These are phyloP conservation scores for Piscicola geometra DNA, from an alignment of 2,888 invertebrate genomes.

Conservation along the genomic window DNA sequence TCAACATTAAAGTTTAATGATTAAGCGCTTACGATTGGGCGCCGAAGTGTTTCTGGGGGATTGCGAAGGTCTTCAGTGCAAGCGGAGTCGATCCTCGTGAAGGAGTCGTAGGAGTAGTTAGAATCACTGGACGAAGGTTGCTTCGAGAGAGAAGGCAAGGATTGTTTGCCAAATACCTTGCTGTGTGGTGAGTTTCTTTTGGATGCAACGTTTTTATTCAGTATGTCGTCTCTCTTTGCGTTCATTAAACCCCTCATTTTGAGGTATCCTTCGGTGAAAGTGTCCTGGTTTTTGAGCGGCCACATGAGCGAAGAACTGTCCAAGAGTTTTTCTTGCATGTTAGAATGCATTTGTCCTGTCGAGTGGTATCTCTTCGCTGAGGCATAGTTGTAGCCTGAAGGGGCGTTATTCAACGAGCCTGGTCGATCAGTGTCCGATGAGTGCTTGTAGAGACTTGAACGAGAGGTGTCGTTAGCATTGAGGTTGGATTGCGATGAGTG, in stretches of 20 bases:
- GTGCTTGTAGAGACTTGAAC: no score
- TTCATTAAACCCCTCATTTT: conserved; percentile 4
- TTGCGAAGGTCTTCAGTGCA: neutral
- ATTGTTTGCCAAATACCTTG: conserved; percentile 5
- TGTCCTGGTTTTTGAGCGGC: neutral
- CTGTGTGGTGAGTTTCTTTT: neutral
- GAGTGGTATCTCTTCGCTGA: neutral
- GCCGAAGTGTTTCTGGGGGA: no score
- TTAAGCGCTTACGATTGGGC: no score
- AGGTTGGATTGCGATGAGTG: neutral
- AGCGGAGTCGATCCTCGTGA: neutral
- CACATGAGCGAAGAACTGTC: neutral
- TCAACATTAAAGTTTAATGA: no score
- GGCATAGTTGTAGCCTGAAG: neutral
- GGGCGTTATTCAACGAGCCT: conserved; percentile 3
- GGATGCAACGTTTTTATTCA: neutral
- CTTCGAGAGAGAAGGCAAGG: neutral
- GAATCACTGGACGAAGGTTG: neutral
- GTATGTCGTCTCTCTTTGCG: neutral
- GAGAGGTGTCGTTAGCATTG: neutral
- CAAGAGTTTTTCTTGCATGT: neutral
- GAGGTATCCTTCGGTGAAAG: conserved; percentile 1
- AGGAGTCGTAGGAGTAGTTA: neutral
- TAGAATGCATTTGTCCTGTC: neutral
- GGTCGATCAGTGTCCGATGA: neutral